A percentile compares a stretch with the other conserved stretches of the same genome.
Evolutionary conservation across 2,888 invertebrate species (phyloP).

Genomic region (Drosophila sordidula): DNA sequence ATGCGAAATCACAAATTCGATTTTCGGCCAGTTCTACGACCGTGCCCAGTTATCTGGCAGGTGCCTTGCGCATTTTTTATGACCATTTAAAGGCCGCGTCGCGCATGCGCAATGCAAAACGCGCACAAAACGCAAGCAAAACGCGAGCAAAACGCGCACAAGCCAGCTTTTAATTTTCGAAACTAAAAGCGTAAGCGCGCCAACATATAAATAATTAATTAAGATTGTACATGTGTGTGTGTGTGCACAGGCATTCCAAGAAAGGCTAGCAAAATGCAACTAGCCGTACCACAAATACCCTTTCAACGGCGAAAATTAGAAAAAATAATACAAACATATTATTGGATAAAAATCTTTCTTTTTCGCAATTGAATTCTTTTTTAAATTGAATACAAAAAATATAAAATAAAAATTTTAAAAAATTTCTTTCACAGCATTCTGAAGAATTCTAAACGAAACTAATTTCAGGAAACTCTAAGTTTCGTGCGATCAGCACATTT

Average conservation of each 20-base stretch:
- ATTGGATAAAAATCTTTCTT: too few species aligned
- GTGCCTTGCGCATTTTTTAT: constrained; percentile 66
- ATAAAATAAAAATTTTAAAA: too few species aligned
- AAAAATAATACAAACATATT: neutral
- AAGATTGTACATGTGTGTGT: constrained; percentile 16
- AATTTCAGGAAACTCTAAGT: too few species aligned
- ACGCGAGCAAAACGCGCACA: constrained; percentile 43
- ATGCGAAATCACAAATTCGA: constrained; percentile 61
- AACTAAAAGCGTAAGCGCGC: constrained; percentile 62
- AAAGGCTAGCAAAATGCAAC: neutral
- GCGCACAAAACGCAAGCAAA: constrained; percentile 49
- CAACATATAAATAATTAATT: constrained; percentile 67
- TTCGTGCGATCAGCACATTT: too few species aligned
- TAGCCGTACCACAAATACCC: constrained; percentile 15
- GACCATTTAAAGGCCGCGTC: constrained; percentile 58
- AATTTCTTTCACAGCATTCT: too few species aligned
- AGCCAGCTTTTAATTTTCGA: constrained; percentile 54
- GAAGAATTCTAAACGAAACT: too few species aligned
- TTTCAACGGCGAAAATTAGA: neutral
- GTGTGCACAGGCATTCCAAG: constrained; percentile 11
- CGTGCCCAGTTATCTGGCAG: constrained; percentile 35
- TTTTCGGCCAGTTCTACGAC: constrained; percentile 61
- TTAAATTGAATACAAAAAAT: too few species aligned
- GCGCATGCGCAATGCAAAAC: constrained; percentile 66
- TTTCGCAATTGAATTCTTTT: too few species aligned